A percentile compares a stretch with the other conserved stretches of the same genome.
These are phyloP conservation scores for Merops nubicus DNA, from an alignment of 2,113 vertebrate species.

Conservation along the genomic window DNA sequence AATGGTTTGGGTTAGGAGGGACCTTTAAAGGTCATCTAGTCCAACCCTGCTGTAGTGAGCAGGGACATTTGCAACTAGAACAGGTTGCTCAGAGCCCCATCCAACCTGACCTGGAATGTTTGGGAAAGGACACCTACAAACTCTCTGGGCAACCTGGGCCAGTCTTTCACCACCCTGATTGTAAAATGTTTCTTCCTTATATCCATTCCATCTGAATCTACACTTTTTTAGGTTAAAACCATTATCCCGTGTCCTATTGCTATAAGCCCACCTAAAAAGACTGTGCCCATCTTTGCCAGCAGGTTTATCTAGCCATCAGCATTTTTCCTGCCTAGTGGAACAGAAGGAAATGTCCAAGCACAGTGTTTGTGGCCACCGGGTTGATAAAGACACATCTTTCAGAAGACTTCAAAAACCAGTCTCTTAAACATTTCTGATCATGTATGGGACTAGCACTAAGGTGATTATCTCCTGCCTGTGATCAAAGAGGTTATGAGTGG, in stretches of 20 bases:
- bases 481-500: background rate
- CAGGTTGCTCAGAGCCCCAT: background rate
- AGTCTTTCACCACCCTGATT: background rate
- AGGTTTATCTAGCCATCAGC: background rate
- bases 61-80: background rate
- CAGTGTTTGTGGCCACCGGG: background rate
- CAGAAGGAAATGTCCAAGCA: background rate
- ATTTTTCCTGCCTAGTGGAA: background rate
- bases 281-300: background rate
- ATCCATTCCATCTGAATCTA: too few relatives aligned
- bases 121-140: background rate
- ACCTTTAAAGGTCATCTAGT: background rate
- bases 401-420: background rate
- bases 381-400: background rate
- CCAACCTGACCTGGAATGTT: background rate
- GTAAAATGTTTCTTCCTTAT: background rate
- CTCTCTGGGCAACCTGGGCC: background rate
- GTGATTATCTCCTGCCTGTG: background rate
- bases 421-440: background rate
- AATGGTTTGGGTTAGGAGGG: background rate
- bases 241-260: background rate
- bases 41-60: accelerated
- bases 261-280: background rate
- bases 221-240: background rate
- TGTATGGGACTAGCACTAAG: background rate